Base-by-base conservation (phyloP, 2,797 vertebrate genomes). In the Coccyzus lansbergi region DNA sequence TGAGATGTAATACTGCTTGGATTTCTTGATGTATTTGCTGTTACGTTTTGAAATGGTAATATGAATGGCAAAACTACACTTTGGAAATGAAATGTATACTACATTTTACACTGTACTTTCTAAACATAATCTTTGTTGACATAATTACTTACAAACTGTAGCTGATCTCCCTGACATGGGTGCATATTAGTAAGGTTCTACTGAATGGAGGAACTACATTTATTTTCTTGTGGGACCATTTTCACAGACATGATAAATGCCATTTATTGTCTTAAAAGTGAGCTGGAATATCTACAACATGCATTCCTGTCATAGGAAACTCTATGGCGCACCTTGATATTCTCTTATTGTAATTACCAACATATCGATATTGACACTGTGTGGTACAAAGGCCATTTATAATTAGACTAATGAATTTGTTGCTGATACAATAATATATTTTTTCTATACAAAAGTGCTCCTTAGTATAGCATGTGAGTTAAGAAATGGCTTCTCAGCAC, bases 281-380 rank as follows among this genome's bases (percentile, higher is more conserved):
- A 94, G 93, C 91, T 96, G 90, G 93, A 97, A 95, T 91, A 95
- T 91, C 69, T 86, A 74, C 88, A 88, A 82, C n/a, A 62, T 90
- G 92, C 96, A 96, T 97, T 98, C 96, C 95, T 94, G 80, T 93
- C 60, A 36, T n/a, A 63, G 85, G 93, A 93, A 88, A 80, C 93
- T 92, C 83, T 95, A 51, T 85, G 77, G 81, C 94, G 84, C 95
- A 90, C 93, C 91, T 95, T 82, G 90, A 96, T 86, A 77, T 93
- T 85, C 88, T 96, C 79, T 96, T 95, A 88, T 94, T 94, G 92
- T 97, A 94, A 94, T 93, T 96, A 93, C 94, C 97, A 97, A 92
- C 92, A 92, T 94, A 92, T 72, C 94, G 68, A 96, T 96, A 67
- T 96, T 96, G 90, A 96, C 92, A 95, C 92, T 92, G 87, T 94